These are phyloP conservation scores for Spondyliosoma cantharus DNA, from an alignment of 2,797 vertebrate genomes.

Conservation along the genomic window DNA sequence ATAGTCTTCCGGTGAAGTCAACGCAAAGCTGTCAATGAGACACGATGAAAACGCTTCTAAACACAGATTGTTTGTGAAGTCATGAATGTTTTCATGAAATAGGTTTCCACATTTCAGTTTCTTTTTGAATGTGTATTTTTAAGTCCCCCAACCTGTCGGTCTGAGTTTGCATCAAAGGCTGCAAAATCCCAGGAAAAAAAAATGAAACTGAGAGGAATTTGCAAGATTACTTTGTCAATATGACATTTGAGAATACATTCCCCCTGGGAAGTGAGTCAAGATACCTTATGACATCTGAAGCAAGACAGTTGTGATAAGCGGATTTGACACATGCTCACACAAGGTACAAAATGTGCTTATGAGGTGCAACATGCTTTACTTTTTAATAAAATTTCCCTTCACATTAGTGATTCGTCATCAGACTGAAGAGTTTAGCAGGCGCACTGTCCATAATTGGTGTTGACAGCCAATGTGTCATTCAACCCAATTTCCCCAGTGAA, in stretches of 20 bases:
- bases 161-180: conserved; percentile 46
- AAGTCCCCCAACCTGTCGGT: conserved; percentile 36
- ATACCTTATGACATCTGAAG: conserved; percentile 53
- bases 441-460: conserved; percentile 3
- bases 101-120: conserved; percentile 19
- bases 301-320: conserved; percentile 47
- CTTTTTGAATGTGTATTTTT: conserved; percentile 22
- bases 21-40: conserved; percentile 39
- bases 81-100: conserved; percentile 39
- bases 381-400: conserved; percentile 35
- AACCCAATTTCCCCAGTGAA: neutral
- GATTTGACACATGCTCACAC: conserved; percentile 59
- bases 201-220: conserved; percentile 49
- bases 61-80: conserved; percentile 44
- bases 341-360: conserved; percentile 39
- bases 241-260: conserved; percentile 58
- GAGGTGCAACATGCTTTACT: conserved; percentile 15
- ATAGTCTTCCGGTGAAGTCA: conserved; percentile 27
- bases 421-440: neutral
- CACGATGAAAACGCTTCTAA: conserved; percentile 31
- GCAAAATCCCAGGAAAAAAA: conserved; percentile 1
- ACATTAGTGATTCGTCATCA: conserved; percentile 22
- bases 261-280: conserved; percentile 51
- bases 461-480: conserved; percentile 25
- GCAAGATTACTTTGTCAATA: conserved; percentile 62